These are phyloP conservation scores for Podotricha telesiphe DNA, from an alignment of 2,888 invertebrate species.

Conservation along the genomic window DNA sequence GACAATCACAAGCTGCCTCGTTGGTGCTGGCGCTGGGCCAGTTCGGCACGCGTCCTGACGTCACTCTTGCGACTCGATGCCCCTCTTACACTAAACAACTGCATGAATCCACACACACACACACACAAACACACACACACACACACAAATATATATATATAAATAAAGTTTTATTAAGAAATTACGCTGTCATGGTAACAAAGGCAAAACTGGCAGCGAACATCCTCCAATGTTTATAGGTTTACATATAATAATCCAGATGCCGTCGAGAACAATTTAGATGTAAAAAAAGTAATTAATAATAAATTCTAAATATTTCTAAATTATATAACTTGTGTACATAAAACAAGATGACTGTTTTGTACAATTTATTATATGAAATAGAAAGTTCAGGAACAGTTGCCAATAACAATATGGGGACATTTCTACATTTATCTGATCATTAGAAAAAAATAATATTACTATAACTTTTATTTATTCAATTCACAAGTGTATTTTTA, in stretches of 20 bases:
- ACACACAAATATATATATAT: no score
- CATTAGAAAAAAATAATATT: constrained; percentile 9
- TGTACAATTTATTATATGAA: not conserved
- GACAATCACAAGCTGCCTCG: constrained; percentile 66
- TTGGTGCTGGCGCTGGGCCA: constrained; percentile 62
- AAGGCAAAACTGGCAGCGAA: constrained; percentile 28
- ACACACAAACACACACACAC: no score
- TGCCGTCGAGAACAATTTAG: constrained; percentile 1
- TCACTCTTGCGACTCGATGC: constrained; percentile 46
- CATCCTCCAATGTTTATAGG: not conserved
- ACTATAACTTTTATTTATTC: not conserved
- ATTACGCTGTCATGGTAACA: constrained; percentile 53
- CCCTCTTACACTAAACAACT: constrained; percentile 20
- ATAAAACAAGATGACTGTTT: not conserved
- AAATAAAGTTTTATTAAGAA: not conserved
- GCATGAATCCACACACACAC: no score
- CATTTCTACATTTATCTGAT: constrained; percentile 48
- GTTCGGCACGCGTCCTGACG: constrained; percentile 56
- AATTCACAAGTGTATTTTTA: not conserved
- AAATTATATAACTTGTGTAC: not conserved
- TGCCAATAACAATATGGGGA: constrained; percentile 70
- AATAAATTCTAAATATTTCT: not conserved
- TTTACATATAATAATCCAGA: not conserved
- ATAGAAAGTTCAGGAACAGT: constrained; percentile 41
- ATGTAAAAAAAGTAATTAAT: constrained; percentile 3